These are phyloP conservation scores for Bombus superbus DNA, from an alignment of 1,140 invertebrate genomes.

Conservation along the genomic window DNA sequence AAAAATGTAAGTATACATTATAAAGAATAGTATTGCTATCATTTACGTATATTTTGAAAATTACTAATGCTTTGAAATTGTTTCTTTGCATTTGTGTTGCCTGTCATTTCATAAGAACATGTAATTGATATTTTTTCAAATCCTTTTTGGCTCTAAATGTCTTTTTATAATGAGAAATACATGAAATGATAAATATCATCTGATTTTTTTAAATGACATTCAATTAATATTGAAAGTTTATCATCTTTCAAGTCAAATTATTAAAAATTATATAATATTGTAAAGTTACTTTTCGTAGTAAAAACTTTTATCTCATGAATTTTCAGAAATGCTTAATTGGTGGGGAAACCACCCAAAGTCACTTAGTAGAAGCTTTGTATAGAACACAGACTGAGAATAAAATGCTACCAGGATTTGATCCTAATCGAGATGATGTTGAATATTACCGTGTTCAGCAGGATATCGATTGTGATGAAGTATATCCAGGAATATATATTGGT, in stretches of 20 bases:
- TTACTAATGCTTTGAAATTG: background rate
- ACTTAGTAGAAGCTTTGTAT: conserved; percentile 78
- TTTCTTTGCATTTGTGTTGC: conserved; percentile 1
- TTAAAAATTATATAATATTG: conserved; percentile 14
- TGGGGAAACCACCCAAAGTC: conserved; percentile 79
- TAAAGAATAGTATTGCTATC: background rate
- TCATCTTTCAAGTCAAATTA: background rate
- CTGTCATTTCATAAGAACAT: conserved; percentile 43
- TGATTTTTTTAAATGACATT: conserved; percentile 11
- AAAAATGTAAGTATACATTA: conserved; percentile 29
- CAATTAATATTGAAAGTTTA: background rate
- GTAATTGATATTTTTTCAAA: too few species aligned
- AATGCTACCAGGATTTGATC: conserved; percentile 80
- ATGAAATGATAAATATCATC: background rate
- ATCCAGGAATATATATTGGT: conserved; percentile 90
- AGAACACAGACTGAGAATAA: conserved; percentile 79
- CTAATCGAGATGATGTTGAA: conserved; percentile 73
- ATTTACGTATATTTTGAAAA: background rate
- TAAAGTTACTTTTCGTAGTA: background rate
- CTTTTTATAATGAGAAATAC: background rate
- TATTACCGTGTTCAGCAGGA: conserved; percentile 73
- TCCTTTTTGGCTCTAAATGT: too few species aligned
- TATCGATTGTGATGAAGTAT: conserved; percentile 90
- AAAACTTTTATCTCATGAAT: conserved; percentile 57
- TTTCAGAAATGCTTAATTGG: conserved; percentile 64